Percentiles rank a stretch among this genome's conserved stretches.
These are phyloP conservation scores for Ophthalmotilapia sp. DNA, from an alignment of 2,113 vertebrate genomes.

Conservation along the genomic window DNA sequence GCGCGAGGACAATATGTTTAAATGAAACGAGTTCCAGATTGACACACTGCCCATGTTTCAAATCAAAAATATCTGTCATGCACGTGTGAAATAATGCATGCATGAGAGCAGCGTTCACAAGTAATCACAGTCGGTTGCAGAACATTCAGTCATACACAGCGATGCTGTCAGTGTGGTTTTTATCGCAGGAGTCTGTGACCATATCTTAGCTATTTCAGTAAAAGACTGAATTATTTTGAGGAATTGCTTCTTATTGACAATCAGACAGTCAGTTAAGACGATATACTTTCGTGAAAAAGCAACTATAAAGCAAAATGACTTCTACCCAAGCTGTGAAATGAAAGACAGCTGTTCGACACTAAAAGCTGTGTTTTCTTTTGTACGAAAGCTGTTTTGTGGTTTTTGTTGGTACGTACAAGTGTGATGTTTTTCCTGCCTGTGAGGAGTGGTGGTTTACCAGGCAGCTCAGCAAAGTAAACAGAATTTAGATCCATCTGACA, in stretches of 20 bases:
- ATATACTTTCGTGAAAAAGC: not conserved
- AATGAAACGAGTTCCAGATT: not conserved
- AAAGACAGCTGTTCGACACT: not conserved
- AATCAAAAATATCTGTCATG: not conserved
- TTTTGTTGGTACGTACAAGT: slow-evolving; percentile 2
- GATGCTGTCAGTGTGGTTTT: not conserved
- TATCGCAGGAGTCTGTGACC: not conserved
- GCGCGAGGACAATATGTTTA: not conserved
- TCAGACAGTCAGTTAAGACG: not conserved
- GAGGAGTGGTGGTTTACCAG: slow-evolving; percentile 27
- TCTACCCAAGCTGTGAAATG: not conserved
- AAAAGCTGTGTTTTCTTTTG: not conserved
- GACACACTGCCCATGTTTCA: not conserved
- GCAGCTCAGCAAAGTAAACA: slow-evolving; percentile 16
- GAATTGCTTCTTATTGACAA: not conserved
- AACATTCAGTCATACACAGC: not conserved
- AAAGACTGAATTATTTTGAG: not conserved
- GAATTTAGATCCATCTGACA: slow-evolving; percentile 7
- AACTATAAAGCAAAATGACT: not conserved
- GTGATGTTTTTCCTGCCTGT: slow-evolving; percentile 30
- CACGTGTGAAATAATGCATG: not conserved
- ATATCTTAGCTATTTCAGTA: not conserved
- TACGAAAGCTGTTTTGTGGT: slow-evolving; percentile 3
- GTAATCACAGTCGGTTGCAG: accelerated
- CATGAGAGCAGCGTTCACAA: not conserved